A percentile compares a stretch with the other conserved stretches of the same genome.
phyloP scores from a whole-genome alignment of 2,113 vertebrate species.

The Psittacus erithacus region DNA sequence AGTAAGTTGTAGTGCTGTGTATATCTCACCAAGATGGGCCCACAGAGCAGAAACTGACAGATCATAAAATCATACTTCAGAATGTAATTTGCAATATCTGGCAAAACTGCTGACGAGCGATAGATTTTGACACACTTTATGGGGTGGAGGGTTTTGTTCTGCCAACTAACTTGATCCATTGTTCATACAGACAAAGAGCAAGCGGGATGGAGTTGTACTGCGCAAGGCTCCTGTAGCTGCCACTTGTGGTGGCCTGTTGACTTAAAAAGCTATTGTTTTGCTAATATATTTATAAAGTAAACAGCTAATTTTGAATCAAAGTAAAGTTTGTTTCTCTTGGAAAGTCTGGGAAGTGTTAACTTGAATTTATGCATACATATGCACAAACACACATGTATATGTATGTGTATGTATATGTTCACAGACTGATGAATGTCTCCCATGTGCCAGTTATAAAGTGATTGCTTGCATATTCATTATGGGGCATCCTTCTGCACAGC shows the following conservation, averaged over 20 bases:
- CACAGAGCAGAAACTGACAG: neutral
- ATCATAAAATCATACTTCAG: neutral
- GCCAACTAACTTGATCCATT: neutral
- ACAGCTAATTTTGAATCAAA: slow-evolving; percentile 2
- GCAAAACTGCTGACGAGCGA: neutral
- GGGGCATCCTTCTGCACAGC: neutral
- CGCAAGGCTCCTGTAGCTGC: neutral
- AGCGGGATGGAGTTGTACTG: neutral
- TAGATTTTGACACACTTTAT: slow-evolving; percentile 20
- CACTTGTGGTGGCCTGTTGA: neutral
- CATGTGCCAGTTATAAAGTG: slow-evolving; percentile 21
- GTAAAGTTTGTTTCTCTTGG: neutral
- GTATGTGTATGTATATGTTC: neutral
- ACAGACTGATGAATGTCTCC: slow-evolving; percentile 29
- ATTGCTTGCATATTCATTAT: slow-evolving; percentile 5
- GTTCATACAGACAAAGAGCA: slow-evolving; percentile 25
- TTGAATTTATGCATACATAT: neutral
- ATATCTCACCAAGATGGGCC: neutral
- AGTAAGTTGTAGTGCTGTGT: neutral
- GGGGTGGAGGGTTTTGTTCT: neutral
- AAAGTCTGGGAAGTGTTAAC: neutral
- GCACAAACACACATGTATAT: neutral
- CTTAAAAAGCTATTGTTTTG: neutral
- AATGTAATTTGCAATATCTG: neutral
- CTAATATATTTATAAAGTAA: neutral